A percentile compares a stretch with the other conserved stretches of the same genome.
phyloP scores from a whole-genome alignment of 1,140 invertebrate genomes.

The Drosophila ironensis region DNA sequence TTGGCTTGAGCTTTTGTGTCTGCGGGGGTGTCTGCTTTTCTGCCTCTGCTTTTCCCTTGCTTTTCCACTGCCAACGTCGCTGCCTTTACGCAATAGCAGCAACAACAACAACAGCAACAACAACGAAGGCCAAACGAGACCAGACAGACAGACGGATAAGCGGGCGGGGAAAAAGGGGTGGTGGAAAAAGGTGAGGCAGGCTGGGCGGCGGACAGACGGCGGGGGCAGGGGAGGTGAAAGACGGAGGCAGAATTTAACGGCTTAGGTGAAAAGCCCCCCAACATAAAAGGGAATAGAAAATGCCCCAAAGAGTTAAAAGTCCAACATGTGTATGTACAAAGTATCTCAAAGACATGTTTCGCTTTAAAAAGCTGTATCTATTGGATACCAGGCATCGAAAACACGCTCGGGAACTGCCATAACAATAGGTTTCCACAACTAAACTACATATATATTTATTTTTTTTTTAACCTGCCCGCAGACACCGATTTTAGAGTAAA shows the following conservation, averaged over 20 bases:
- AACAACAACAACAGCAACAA: constrained; percentile 5
- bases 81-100: constrained; percentile 66
- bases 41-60: constrained; percentile 8
- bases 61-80: constrained; percentile 8
- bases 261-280: not conserved
- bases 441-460: too few relatives aligned
- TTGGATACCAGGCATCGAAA: not conserved
- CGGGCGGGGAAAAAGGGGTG: not conserved
- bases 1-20: constrained; percentile 41
- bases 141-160: constrained; percentile 42
- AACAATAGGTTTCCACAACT: too few relatives aligned
- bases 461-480: too few relatives aligned
- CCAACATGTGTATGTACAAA: not conserved
- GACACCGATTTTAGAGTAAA: too few relatives aligned
- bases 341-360: not conserved
- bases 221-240: not conserved
- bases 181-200: not conserved
- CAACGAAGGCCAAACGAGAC: constrained; percentile 36
- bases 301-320: not conserved
- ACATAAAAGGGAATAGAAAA: not conserved
- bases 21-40: constrained; percentile 51
- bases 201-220: too few relatives aligned
- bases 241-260: not conserved
- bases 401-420: too few relatives aligned
- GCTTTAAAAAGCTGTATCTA: not conserved